Evolutionary conservation across 2,888 invertebrate species (phyloP).

Genomic region (Cactoblastis cactorum): DNA sequence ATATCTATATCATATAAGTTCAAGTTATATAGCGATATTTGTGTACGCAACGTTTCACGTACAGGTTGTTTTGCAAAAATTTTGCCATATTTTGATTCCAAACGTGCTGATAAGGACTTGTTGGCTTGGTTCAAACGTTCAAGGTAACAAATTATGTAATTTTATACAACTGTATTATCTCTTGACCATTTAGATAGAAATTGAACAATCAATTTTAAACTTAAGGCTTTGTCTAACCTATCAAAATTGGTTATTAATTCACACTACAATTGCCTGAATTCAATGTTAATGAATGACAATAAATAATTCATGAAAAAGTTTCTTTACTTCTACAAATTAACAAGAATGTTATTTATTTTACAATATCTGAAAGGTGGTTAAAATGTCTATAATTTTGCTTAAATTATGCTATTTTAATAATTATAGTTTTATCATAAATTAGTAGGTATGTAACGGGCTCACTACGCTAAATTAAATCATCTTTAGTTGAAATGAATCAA

Average conservation of each 20-base stretch:
- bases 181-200: not conserved
- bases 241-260: not conserved
- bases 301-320: slow-evolving; percentile 3
- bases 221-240: not conserved
- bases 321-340: not conserved
- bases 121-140: slow-evolving; percentile 22
- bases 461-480: no score
- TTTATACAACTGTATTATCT: not conserved
- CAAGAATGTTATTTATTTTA: not conserved
- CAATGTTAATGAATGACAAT: not conserved
- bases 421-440: no score
- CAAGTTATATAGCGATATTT: not conserved
- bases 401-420: not conserved
- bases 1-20: not conserved
- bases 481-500: no score
- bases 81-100: slow-evolving; percentile 13
- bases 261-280: not conserved
- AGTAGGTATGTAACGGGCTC: no score
- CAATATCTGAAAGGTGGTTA: not conserved
- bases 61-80: not conserved
- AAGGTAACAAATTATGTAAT: slow-evolving; percentile 45
- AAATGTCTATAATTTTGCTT: no score
- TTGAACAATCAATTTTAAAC: not conserved
- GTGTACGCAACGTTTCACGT: not conserved
- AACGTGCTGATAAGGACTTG: slow-evolving; percentile 27